Percentiles rank a stretch among this genome's conserved stretches.
Conservation (phyloP, 2,888 invertebrate species). For the Sarcophaga carnaria region DNA sequence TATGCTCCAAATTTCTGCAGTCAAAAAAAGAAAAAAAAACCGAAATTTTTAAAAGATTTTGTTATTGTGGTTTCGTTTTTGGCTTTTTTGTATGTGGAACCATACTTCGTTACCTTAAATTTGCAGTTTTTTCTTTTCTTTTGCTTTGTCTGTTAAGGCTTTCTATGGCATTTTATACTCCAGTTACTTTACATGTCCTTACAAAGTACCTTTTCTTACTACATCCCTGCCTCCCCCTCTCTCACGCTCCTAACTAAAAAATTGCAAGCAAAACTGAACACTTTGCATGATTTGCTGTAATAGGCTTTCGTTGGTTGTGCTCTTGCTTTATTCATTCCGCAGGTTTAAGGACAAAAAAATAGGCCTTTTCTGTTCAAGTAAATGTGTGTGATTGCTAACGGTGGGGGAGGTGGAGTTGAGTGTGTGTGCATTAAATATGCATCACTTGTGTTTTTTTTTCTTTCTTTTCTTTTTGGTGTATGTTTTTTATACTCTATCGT, state of each 20-base stretch:
- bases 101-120: background rate
- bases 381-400: background rate
- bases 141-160: background rate
- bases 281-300: conserved; percentile 18
- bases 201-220: background rate
- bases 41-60: too few relatives aligned
- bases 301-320: background rate
- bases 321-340: background rate
- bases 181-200: conserved; percentile 48
- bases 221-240: background rate
- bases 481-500: background rate
- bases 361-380: too few relatives aligned
- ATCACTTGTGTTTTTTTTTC: background rate
- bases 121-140: background rate
- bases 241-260: background rate
- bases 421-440: background rate
- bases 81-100: background rate
- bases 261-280: background rate
- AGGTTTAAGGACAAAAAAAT: too few relatives aligned
- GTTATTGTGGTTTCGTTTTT: background rate
- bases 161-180: conserved; percentile 37
- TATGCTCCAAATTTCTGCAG: conserved; percentile 39
- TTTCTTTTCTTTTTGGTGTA: too few relatives aligned
- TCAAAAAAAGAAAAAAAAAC: too few relatives aligned
- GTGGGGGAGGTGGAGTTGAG: background rate